phyloP scores from a whole-genome alignment of 2,888 invertebrate species.

The Drosophila robusta region DNA sequence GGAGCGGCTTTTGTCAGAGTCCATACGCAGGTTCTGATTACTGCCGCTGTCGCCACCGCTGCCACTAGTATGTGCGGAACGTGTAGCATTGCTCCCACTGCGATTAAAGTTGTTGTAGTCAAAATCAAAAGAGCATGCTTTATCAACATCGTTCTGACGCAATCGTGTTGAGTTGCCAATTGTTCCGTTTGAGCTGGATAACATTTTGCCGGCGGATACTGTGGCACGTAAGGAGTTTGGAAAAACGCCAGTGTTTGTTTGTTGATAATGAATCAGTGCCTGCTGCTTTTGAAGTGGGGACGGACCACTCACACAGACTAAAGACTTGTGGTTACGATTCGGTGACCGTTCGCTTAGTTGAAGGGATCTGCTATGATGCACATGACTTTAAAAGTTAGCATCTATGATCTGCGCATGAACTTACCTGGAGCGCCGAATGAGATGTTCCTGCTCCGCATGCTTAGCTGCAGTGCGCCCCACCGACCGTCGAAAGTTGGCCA shows the following conservation, averaged over 20 bases:
- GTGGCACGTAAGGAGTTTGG: conserved; percentile 80
- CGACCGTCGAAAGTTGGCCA: conserved; percentile 74
- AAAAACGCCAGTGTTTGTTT: conserved; percentile 68
- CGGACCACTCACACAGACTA: conserved; percentile 77
- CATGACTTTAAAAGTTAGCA: background rate
- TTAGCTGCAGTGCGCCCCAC: conserved; percentile 76
- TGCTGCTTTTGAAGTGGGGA: conserved; percentile 35
- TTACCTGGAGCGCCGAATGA: conserved; percentile 84
- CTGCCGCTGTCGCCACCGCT: conserved; percentile 64
- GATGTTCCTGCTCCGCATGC: conserved; percentile 83
- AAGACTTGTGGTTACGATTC: conserved; percentile 84
- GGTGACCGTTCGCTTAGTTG: conserved; percentile 88
- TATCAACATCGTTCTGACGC: conserved; percentile 81
- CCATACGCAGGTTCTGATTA: conserved; percentile 80
- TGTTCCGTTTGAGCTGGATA: conserved; percentile 37
- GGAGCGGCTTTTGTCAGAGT: conserved; percentile 84
- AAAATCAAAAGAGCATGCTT: conserved; percentile 84
- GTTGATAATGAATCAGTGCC: conserved; percentile 47
- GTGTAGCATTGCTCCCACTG: conserved; percentile 15
- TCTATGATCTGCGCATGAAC: background rate
- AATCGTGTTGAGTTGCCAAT: conserved; percentile 38
- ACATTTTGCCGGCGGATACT: conserved; percentile 56
- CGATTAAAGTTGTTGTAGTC: conserved; percentile 83
- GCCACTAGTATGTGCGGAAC: conserved; percentile 43
- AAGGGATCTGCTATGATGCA: conserved; percentile 85